Evolutionary conservation across 2,888 invertebrate species (phyloP).

Genomic region (Trichopoda pennipes): DNA sequence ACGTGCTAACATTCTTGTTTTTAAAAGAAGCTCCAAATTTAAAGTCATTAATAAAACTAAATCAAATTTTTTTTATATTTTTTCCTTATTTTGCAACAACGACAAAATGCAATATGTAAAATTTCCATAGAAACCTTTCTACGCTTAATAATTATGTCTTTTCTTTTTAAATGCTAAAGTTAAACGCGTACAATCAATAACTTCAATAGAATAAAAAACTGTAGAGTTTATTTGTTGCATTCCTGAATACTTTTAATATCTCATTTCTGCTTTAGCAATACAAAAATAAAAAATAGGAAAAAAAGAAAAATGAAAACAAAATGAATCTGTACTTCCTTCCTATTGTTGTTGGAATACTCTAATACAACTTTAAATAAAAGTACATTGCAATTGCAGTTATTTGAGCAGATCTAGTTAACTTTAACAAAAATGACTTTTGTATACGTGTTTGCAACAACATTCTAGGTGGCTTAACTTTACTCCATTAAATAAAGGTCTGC

Average conservation of each 20-base stretch:
- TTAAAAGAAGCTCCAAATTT: too few species aligned
- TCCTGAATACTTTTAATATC: background rate
- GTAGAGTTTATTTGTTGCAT: background rate
- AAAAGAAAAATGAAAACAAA: background rate
- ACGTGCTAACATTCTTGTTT: too few species aligned
- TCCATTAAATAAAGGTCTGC: slow-evolving; percentile 1
- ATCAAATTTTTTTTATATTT: too few species aligned
- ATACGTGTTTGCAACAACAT: slow-evolving; percentile 58
- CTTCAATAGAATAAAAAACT: too few species aligned
- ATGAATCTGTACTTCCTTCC: slow-evolving; percentile 31
- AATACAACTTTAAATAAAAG: slow-evolving; percentile 34
- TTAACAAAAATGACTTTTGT: slow-evolving; percentile 66
- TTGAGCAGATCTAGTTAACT: slow-evolving; percentile 65
- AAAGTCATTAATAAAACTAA: too few species aligned
- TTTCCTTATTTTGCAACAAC: too few species aligned
- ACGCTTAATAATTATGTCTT: too few species aligned
- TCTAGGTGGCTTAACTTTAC: slow-evolving; percentile 14
- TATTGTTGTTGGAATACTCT: slow-evolving; percentile 44
- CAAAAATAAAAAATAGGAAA: background rate
- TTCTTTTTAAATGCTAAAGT: too few species aligned
- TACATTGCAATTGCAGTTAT: slow-evolving; percentile 52
- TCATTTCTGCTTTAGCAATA: background rate
- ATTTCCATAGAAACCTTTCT: too few species aligned
- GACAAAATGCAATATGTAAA: too few species aligned
- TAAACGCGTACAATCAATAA: too few species aligned